Evolutionary conservation across 1,140 invertebrate genomes (phyloP).

Genomic region (Metaphire vulgaris): DNA sequence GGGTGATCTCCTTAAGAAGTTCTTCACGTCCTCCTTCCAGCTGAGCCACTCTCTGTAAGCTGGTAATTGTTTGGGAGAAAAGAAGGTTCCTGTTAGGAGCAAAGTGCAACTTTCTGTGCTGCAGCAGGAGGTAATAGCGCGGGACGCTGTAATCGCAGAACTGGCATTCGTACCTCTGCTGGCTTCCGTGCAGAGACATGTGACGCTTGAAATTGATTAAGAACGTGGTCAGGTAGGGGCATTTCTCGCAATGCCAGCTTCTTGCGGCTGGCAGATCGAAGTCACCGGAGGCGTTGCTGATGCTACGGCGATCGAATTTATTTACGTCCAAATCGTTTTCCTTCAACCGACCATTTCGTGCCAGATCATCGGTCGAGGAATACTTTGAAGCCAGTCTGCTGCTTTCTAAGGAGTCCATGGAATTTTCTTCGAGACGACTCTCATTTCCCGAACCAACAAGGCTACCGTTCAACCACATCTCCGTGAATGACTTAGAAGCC

Average conservation of each 20-base stretch:
- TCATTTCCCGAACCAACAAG: neutral
- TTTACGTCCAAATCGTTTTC: neutral
- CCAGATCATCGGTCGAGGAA: neutral
- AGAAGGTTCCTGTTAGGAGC: slow-evolving; percentile 49
- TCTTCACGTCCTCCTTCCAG: neutral
- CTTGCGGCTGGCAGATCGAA: neutral
- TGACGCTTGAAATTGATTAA: slow-evolving; percentile 76
- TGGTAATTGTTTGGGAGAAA: slow-evolving; percentile 44
- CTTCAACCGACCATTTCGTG: neutral
- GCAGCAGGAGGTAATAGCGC: slow-evolving; percentile 46
- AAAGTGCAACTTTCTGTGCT: slow-evolving; percentile 44
- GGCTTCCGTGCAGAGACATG: slow-evolving; percentile 71
- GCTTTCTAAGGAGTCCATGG: neutral
- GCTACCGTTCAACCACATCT: neutral
- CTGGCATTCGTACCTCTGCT: slow-evolving; percentile 73
- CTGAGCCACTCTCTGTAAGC: slow-evolving; percentile 39
- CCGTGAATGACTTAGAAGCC: neutral
- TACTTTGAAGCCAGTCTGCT: neutral
- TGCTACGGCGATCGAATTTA: neutral
- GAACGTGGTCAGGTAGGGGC: slow-evolving; percentile 80
- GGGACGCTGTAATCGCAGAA: slow-evolving; percentile 80
- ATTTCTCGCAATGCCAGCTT: slow-evolving; percentile 58
- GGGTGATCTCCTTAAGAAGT: neutral
- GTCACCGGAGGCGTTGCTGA: neutral
- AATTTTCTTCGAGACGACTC: neutral